Evolutionary conservation across 1,140 invertebrate species (phyloP).

Genomic region (Calosoma granatense): DNA sequence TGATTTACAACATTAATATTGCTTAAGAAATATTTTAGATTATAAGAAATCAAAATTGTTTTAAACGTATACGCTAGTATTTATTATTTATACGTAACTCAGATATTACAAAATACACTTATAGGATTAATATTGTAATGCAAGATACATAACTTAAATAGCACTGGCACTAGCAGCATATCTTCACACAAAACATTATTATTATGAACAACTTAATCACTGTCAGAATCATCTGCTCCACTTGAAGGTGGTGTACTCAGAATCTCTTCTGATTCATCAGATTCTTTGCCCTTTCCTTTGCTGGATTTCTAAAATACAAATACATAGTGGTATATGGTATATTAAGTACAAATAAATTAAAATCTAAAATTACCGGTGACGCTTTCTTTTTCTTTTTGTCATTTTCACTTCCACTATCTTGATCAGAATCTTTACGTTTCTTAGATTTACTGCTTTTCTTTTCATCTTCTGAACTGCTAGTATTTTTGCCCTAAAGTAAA

Average conservation of each 20-base stretch:
- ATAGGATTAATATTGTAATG: no score
- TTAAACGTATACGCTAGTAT: no score
- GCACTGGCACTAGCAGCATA: no score
- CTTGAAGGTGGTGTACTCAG: slow-evolving; percentile 37
- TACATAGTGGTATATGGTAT: neutral
- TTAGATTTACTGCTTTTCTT: slow-evolving; percentile 26
- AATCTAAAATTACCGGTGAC: slow-evolving; percentile 4
- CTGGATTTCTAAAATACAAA: slow-evolving; percentile 2
- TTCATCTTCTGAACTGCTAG: neutral
- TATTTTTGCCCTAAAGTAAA: no score
- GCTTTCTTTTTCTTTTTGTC: slow-evolving; percentile 23
- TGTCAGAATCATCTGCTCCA: slow-evolving; percentile 31
- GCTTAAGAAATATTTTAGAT: no score
- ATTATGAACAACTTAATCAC: slow-evolving; percentile 32
- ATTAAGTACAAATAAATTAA: neutral
- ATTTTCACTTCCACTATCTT: slow-evolving; percentile 18
- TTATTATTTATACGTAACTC: no score
- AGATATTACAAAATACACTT: no score
- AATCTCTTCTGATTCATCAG: slow-evolving; percentile 32
- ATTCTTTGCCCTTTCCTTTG: slow-evolving; percentile 26
- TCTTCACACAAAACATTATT: no score
- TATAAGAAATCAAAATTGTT: no score
- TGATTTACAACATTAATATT: no score
- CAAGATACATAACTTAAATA: no score
- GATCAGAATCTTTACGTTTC: slow-evolving; percentile 22